Base-by-base conservation (phyloP, 2,888 invertebrate species). In the Drosophila kambysellisi region DNA sequence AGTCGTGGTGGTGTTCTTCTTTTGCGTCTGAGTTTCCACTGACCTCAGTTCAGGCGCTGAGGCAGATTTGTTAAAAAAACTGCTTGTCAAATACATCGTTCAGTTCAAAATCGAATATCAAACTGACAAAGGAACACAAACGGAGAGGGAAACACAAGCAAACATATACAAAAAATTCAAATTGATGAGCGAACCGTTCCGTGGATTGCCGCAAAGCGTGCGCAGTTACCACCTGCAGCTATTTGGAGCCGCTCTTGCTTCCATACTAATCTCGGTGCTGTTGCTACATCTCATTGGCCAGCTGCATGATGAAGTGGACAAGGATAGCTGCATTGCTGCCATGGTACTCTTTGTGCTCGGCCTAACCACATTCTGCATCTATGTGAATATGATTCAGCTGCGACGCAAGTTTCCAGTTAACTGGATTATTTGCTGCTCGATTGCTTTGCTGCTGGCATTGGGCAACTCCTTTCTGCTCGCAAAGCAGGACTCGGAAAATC, bases 21-120 rank as follows among this genome's bases (percentile, higher is more conserved):
- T 0, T 2, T 5, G 1, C 12, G 60, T 60, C 33, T 70, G 56
- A 9, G 63, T 29, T 11, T 75, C 66, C 32, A 37, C 32, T 3
- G 61, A 46, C 12, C 70, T 61, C 6, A 78, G 80, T 15, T 78
- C 80, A 1, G 78, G 78, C 15, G 68, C 80, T 53, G 78, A 80
- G 32, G 50, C 30, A 33, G 68, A 68, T 71, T 65, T 61, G 9
- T 25, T 41, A 2, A 30, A 33, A 71, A 78, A 74, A 20, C 12
- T 61, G 54, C 20, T 64, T 61, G 51, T 54, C 64, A 64, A 67
- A 54, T 56, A 37, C 20, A 58, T 46, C 29, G 7, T 32, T 56
- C 17, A 53, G 29, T 41, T 39, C 33, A 35, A 46, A 29, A 29
- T 37, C 41, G 25, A 35, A n/a, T 33, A 7, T 29, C 12, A 12